A percentile compares a stretch with the other conserved stretches of the same genome.
Evolutionary conservation across 2,113 vertebrate genomes (phyloP).

Genomic region (Panurus biarmicus): DNA sequence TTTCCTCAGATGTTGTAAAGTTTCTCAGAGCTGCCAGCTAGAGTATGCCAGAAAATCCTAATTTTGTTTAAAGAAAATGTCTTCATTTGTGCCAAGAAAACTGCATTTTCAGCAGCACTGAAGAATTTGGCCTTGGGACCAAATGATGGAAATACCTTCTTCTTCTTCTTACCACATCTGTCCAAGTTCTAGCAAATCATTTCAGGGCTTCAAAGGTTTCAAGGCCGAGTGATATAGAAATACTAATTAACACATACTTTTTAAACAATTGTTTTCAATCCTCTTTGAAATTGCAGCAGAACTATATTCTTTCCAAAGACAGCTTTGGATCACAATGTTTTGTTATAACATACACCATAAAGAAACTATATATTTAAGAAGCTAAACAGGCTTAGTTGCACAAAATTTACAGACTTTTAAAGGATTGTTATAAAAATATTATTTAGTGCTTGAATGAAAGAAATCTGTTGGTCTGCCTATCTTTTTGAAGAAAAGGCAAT

Average conservation of each 20-base stretch:
- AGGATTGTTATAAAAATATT: neutral
- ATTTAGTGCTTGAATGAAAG: neutral
- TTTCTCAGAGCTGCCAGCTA: neutral
- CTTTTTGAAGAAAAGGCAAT: neutral
- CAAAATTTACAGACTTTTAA: neutral
- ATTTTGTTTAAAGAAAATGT: neutral
- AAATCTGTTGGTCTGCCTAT: neutral
- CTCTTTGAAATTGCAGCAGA: neutral
- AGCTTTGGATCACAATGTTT: neutral
- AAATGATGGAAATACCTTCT: neutral
- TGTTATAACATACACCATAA: neutral
- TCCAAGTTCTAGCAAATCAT: neutral
- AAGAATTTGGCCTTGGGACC: neutral
- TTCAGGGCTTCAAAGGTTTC: neutral
- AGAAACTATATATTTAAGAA: neutral
- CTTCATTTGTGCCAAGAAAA: slow-evolving; percentile 1
- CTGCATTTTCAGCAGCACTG: neutral
- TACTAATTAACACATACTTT: neutral
- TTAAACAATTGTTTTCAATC: neutral
- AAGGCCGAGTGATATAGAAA: neutral
- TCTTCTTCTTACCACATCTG: neutral
- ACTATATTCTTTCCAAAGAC: neutral
- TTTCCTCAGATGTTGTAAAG: neutral
- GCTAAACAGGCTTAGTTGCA: neutral
- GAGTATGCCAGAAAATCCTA: neutral